Evolutionary conservation across 2,797 vertebrate genomes (phyloP), one percentile per base, ranked within the genome.

Genomic region (Rhabdophis nuchalis): DNA sequence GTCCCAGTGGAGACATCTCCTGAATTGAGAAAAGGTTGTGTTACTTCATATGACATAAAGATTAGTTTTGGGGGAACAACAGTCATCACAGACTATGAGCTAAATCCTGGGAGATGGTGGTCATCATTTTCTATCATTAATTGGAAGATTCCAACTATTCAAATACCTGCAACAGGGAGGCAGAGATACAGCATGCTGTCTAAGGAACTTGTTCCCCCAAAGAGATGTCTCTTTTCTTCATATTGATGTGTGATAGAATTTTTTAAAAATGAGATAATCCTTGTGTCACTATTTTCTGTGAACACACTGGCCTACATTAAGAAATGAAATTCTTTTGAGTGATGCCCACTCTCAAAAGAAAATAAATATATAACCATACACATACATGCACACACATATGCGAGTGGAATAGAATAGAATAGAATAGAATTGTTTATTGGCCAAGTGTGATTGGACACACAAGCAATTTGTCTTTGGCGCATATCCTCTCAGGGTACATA

Each of bases 21-120:
- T 72, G 27, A 95, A 90, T 91, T 92, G 25, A 6, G 7, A 41
- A 93, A 94, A 68, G 14, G 1, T 6, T 92, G 6, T 50, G 92
- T 87, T 85, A 52, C 32, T 91, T 23, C 87, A 16, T 52, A 25
- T 72, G n/a, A 41, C 64, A 53, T 5, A 12, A 58, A 25, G 16
- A 92, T 90, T 87, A 87, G 87, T 90, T 60, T 1, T 36, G 23
- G 77, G 16, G 64, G 54, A 64, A 60, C 54, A 90, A 46, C 52
- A 60, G 12, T 64, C 29, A 8, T 41, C 61, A 52, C 9, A 52
- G 56, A 53, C 56, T 25, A n/a, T 18, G 3, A 50, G 36, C 36
- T 4, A 29, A 85, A 56, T 53, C 53, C 57, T 68, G n/a, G 27
- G 36, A 87, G 27, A 36, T 1, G n/a, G 29, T 56, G 10, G 52